Evolutionary conservation across 1,140 invertebrate genomes (phyloP).

Genomic region (Rhizoglyphus robini): DNA sequence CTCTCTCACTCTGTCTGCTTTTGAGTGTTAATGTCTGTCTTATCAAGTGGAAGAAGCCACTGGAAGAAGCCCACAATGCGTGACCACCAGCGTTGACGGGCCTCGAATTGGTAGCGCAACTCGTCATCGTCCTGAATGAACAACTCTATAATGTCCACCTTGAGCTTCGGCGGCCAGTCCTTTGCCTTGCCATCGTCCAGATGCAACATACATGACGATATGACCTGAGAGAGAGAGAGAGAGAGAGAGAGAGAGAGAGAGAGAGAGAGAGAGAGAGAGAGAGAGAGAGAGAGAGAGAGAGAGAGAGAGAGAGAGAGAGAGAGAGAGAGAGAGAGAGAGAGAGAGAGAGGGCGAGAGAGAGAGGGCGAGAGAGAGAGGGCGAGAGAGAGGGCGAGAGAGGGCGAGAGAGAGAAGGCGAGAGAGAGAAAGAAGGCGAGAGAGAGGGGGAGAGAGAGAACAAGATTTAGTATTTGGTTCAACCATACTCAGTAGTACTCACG

Average conservation of each 20-base stretch:
- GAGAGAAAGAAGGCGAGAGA: no score
- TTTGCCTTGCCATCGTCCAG: background rate
- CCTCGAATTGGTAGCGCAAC: no score
- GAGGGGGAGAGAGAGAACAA: background rate
- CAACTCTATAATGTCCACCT: background rate
- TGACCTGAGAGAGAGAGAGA: background rate
- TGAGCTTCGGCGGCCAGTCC: background rate
- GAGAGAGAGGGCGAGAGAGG: background rate
- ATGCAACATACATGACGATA: background rate
- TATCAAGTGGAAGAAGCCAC: no score
- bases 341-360: no score
- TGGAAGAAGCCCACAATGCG: no score
- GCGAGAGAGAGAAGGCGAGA: no score
- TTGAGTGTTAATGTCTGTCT: no score
- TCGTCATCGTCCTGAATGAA: background rate
- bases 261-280: background rate
- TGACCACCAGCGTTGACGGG: no score
- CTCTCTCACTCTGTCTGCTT: no score
- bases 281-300: background rate
- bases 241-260: background rate
- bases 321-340: no score
- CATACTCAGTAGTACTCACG: no score
- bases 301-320: background rate
- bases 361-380: background rate
- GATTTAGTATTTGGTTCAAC: no score